Conservation (phyloP, 2,797 vertebrate species). For the Cryptoprocta ferox region DNA sequence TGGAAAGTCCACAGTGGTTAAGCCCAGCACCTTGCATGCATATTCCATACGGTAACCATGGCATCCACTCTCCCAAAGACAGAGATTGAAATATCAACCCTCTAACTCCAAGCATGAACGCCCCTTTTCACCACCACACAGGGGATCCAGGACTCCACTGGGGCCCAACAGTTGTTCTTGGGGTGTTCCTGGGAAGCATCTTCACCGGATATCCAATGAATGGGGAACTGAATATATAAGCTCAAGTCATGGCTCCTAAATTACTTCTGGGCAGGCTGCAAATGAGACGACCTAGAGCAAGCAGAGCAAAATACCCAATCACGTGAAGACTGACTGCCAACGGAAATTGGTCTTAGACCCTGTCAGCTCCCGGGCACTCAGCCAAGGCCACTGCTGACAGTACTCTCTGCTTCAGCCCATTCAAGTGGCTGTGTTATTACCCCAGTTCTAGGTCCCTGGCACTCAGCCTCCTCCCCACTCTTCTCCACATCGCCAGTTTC, state of each 20-base stretch:
- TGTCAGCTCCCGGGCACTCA: not conserved
- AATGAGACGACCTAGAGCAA: not conserved
- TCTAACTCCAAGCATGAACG: not conserved
- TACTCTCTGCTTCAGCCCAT: not conserved
- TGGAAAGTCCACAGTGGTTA: not conserved
- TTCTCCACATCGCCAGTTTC: not conserved
- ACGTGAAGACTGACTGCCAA: not conserved
- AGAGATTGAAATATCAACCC: not conserved
- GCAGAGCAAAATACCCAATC: not conserved
- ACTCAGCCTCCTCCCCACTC: not conserved
- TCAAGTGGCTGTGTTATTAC: not conserved
- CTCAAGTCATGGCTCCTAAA: not conserved
- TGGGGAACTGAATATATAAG: not conserved
- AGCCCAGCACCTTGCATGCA: not conserved
- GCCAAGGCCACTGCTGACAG: no score
- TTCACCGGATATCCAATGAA: not conserved
- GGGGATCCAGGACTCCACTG: not conserved
- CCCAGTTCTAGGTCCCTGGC: not conserved
- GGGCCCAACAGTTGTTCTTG: not conserved
- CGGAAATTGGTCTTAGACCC: not conserved
- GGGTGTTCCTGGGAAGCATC: not conserved
- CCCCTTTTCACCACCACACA: not conserved
- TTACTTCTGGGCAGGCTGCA: not conserved
- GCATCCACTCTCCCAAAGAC: not conserved
- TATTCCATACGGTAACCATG: not conserved